Base-by-base conservation (phyloP, 2,888 invertebrate species). In the Periphyllus acericola region DNA sequence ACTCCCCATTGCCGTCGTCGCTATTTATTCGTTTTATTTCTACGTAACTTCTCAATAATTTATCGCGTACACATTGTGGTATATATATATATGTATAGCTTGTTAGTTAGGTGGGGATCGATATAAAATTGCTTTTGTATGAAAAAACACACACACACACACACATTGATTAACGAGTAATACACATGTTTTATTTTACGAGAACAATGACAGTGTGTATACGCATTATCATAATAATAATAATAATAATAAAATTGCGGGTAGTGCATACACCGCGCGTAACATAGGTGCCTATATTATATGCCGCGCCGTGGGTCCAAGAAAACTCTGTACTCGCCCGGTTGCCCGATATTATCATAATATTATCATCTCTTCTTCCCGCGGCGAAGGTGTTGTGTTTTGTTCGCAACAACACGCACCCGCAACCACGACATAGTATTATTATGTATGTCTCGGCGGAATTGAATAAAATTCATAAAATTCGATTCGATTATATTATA, bases 101-200 rank as follows among this genome's bases (percentile, higher is more conserved):
- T n/a, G n/a, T 25, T 68, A 29, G 8, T 14, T 32, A 29, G 52
- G 71, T 60, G 29, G 34, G 60, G 36, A 75, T 83, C 40, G 25
- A 66, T 75, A 46, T 66, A 75, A 32, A 75, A 76, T 40, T 75
- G 52, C 11, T 81, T 81, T 46, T 68, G 40, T 46, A 17, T 46
- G 25, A 81, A 34, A 83, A 83, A 83, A 55, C 5, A 60, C 3
- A 60, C 55, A 66, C 21, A 72, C n/a, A 55, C 34, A 21, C 4
- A 60, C 19, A 55, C 72, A 55, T 74, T 83, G 60, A 83, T 75
- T 40, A 72, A 60, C 74, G 83, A 75, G 60, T 74, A 83, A 75
- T 75, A 83, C 60, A 60, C 83, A 72, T 75, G 83, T 83, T 83
- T 83, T 72, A 83, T 83, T 75, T 83, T 75, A 83, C 40, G 6